Percentiles rank a stretch among this genome's conserved stretches.
phyloP scores from a whole-genome alignment of 2,113 vertebrate genomes.

The Furnarius figulus region DNA sequence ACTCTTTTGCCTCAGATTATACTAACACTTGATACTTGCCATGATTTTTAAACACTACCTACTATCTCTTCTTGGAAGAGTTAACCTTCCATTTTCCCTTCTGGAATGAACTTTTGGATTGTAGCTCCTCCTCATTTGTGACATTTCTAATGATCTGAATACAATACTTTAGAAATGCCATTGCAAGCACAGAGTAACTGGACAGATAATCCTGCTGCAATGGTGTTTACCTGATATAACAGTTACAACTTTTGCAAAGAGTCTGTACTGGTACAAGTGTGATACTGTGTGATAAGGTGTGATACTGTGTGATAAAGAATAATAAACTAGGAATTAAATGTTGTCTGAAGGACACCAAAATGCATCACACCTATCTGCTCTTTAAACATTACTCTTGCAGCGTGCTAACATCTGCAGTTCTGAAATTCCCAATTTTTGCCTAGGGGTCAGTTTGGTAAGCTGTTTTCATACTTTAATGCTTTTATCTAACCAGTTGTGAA shows the following conservation, averaged over 20 bases:
- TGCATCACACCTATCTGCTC: neutral
- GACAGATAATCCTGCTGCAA: neutral
- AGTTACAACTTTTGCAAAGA: neutral
- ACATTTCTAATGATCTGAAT: neutral
- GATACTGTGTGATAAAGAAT: neutral
- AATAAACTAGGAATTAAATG: neutral
- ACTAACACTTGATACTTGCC: neutral
- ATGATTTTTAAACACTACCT: neutral
- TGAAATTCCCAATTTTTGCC: neutral
- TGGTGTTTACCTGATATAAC: neutral
- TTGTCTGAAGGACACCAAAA: neutral
- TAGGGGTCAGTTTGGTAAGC: neutral
- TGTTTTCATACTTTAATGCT: neutral
- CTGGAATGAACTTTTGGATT: neutral
- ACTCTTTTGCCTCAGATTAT: neutral
- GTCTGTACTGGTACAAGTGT: neutral
- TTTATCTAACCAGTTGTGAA: neutral
- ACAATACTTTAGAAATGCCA: neutral
- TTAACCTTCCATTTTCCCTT: neutral
- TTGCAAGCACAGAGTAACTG: neutral
- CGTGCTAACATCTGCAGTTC: neutral
- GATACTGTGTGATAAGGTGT: neutral
- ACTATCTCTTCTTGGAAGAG: neutral
- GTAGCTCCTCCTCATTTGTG: neutral
- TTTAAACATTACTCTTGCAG: neutral